Percentiles rank a stretch among this genome's conserved stretches.
Evolutionary conservation across 2,797 vertebrate genomes (phyloP).

Genomic region (Pyrocephalus nanus): DNA sequence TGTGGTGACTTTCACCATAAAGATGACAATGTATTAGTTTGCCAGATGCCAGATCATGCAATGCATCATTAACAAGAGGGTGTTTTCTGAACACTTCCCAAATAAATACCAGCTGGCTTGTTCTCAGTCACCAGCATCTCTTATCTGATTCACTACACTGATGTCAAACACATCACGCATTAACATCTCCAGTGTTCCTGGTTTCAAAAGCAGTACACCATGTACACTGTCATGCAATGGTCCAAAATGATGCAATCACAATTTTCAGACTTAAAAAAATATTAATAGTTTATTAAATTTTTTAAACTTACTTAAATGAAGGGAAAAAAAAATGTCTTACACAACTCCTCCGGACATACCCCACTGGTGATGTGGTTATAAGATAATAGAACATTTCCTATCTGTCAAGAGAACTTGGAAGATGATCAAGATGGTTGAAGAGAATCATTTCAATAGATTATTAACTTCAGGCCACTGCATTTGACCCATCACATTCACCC

Average conservation of each 20-base stretch:
- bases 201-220: not conserved
- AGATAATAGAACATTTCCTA: not conserved
- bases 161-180: constrained; percentile 65
- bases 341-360: not conserved
- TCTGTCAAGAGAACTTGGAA: not conserved
- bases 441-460: not conserved
- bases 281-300: not conserved
- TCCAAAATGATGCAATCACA: not conserved
- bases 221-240: not conserved
- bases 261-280: not conserved
- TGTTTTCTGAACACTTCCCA: constrained; percentile 64
- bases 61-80: constrained; percentile 69
- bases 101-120: constrained; percentile 76
- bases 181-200: constrained; percentile 47
- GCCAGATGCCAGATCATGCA: constrained; percentile 72
- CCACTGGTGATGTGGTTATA: not conserved
- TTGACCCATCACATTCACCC: not conserved
- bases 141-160: constrained; percentile 29
- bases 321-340: not conserved
- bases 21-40: constrained; percentile 67
- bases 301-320: not conserved
- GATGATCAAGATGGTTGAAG: not conserved
- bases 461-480: not conserved
- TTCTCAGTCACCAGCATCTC: constrained; percentile 62
- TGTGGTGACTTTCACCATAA: constrained; percentile 69